Evolutionary conservation across 2,888 invertebrate genomes (phyloP).

Genomic region (Hypsopygia costalis): DNA sequence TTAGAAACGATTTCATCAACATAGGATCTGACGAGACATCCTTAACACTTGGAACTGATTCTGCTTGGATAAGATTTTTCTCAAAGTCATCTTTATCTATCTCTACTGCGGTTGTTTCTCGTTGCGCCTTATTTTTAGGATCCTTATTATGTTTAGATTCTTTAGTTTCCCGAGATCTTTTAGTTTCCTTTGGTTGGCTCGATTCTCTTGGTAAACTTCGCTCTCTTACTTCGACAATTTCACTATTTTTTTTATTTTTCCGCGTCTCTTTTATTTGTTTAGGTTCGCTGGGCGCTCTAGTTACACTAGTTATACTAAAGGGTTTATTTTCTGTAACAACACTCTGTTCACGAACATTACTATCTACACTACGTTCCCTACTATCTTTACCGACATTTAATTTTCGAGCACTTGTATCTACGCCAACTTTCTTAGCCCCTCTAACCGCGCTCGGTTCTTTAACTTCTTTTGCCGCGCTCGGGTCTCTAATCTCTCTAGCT

Average conservation of each 20-base stretch:
- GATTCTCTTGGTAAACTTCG: conserved; percentile 8
- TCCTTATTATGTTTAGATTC: conserved; percentile 3
- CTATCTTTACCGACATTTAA: conserved; percentile 10
- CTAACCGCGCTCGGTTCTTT: neutral
- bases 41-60: conserved; percentile 11
- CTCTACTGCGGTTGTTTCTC: neutral
- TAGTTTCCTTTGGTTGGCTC: conserved; percentile 15
- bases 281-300: conserved; percentile 7
- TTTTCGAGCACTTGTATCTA: neutral
- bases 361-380: conserved; percentile 11
- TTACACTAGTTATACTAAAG: conserved; percentile 9
- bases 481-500: neutral
- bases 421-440: neutral
- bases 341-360: neutral
- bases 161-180: neutral
- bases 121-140: conserved; percentile 4
- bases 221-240: conserved; percentile 18
- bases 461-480: neutral
- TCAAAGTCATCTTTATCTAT: neutral
- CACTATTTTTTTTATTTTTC: conserved; percentile 22
- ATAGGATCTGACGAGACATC: conserved; percentile 11
- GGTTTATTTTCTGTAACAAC: neutral
- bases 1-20: conserved; percentile 19
- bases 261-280: neutral
- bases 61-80: conserved; percentile 8